Evolutionary conservation across 2,797 vertebrate genomes (phyloP), one percentile per base, ranked within the genome.

Genomic region (Menidia menidia): DNA sequence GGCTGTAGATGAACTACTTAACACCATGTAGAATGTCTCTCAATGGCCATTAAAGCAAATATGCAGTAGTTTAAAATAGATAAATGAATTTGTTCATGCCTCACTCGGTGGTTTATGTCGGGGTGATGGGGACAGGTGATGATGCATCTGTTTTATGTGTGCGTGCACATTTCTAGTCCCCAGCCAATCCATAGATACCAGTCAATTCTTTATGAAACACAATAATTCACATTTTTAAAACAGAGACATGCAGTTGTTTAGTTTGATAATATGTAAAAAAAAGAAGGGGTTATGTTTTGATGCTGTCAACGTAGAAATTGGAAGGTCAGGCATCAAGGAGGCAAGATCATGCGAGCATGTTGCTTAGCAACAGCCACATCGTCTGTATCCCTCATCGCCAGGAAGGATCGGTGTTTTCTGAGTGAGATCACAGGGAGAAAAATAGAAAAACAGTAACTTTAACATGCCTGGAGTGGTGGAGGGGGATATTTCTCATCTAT

Each of bases 281-380:
- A 62, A 25, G 25, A 25, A 25, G 25, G 33, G 30, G 75, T 42
- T 57, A 51, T 81, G 55, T 39, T 62, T 16, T 72, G 51, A 68
- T 63, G 57, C 60, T 48, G 30, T 64, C 30, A 75, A 16, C 66
- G 39, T 64, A 39, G 58, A 53, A 68, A 52, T 52, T 59, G 60
- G 62, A 79, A 53, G 77, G 61, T 66, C 70, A 80, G 67, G 44
- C 64, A 79, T 84, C 68, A 76, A 71, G 76, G 65, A 78, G 79
- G 68, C 61, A 77, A 83, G 77, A 82, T 60, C 62, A 57, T 89
- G 89, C 87, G 78, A 88, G 85, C 77, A 85, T 86, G 92, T 93
- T 88, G 89, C 93, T 78, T 88, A 90, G 93, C 90, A 92, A 93
- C 92, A 87, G 82, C 68, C 69, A 65, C 43, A 73, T 78, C 18